Base-by-base conservation (phyloP, 2,888 invertebrate genomes). In the Allolobophora icterica region DNA sequence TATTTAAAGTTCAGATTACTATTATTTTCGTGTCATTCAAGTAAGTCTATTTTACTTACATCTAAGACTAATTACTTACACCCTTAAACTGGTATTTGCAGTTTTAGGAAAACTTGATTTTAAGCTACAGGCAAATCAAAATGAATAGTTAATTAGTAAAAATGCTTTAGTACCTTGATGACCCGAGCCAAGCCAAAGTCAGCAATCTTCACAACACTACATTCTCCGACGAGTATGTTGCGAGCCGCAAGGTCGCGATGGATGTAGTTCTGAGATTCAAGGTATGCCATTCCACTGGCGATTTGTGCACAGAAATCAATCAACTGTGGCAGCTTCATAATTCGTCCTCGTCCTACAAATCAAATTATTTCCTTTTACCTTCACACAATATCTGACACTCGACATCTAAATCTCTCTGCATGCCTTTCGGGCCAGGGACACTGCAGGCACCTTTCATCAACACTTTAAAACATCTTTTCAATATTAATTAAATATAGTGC, bases 221-320 rank as follows among this genome's bases (percentile, higher is more conserved):
- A 97, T 94, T 99, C 99, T 35, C 98, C 98, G 42, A 99, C 99
- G 58, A 99, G 97, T 92, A 99, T 99, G 95, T 99, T 99, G 94
- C 99, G 97, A 30, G 99, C 99, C 21, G 99, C 99, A 94, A 99
- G 96, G 96, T 99, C 99, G 94, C 99, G 96, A 91, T 99, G 99
- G 94, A 99, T 99, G 96, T 99, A 99, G 96, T 99, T 99, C 96
- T 99, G 99, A 90, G 98, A 98, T 96, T 99, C 99, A 94, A 99
- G 96, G 96, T 99, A 99, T 89, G 99, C 99, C 99, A 99, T 99
- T 93, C 99, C 99, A 93, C 98, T 97, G 5, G 99, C 99, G 94
- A 99, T 99, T 96, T 99, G 99, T 45, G 99, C 98, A 89, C 99
- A 98, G 97, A 99, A 98, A 95, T 99, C 99, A 94, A 99, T 99